These are phyloP conservation scores for Tinamus major DNA, from an alignment of 2,797 vertebrate genomes.

Conservation along the genomic window DNA sequence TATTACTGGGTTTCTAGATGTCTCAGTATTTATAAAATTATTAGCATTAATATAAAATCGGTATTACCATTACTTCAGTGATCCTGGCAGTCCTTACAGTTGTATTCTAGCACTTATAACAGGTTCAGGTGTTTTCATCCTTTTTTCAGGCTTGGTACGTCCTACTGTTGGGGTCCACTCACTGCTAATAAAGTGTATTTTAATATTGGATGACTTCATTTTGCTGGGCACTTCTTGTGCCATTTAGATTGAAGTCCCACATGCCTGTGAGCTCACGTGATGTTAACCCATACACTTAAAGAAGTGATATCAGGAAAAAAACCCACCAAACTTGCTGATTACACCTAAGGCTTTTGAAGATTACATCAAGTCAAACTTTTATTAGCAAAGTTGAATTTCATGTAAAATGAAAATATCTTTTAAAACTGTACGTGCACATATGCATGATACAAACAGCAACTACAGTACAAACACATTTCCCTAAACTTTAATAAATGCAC, in stretches of 20 bases:
- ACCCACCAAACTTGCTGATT: not conserved
- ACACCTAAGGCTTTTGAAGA: conserved; percentile 51
- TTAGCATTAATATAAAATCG: not conserved
- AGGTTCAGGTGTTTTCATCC: not conserved
- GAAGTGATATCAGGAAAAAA: not conserved
- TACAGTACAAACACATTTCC: conserved; percentile 77
- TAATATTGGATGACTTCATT: not conserved
- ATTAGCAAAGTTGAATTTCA: conserved; percentile 82
- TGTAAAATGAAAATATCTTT: conserved; percentile 78
- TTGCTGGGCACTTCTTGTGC: not conserved
- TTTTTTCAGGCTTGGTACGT: not conserved
- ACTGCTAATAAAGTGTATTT: not conserved
- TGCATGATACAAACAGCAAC: conserved; percentile 78
- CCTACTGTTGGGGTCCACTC: not conserved
- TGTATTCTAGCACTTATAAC: accelerated
- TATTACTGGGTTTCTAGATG: not conserved
- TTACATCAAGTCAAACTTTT: conserved; percentile 80
- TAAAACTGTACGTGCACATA: conserved; percentile 75
- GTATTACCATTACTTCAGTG: not conserved
- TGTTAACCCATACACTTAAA: no score
- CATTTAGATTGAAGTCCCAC: not conserved
- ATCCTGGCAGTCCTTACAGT: not conserved
- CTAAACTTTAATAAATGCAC: conserved; percentile 69
- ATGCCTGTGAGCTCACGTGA: not conserved
- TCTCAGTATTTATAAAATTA: not conserved